Conservation (phyloP, 1,140 invertebrate genomes). For the Drosophila nasuta region DNA sequence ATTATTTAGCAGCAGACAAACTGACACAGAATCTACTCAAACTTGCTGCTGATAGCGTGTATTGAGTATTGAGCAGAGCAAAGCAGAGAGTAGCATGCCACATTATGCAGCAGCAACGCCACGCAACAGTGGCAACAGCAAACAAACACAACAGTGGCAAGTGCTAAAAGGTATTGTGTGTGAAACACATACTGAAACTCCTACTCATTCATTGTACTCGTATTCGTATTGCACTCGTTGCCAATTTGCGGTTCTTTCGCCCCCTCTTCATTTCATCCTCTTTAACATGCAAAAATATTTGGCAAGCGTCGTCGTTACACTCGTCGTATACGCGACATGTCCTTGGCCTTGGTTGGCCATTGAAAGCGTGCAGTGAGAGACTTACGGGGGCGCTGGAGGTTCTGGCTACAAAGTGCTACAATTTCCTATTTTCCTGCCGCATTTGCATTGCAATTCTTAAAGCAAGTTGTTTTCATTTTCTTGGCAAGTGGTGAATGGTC, state of each 20-base stretch:
- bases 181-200: too few species aligned
- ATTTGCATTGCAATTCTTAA: constrained; percentile 71
- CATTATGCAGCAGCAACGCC: constrained; percentile 64
- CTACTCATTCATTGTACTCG: neutral
- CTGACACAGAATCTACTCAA: neutral
- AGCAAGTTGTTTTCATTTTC: constrained; percentile 16
- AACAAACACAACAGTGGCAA: constrained; percentile 17
- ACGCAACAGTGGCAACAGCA: constrained; percentile 5
- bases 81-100: too few species aligned
- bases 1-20: constrained; percentile 44
- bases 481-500: constrained; percentile 4
- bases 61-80: constrained; percentile 41
- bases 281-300: constrained; percentile 54
- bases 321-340: constrained; percentile 42
- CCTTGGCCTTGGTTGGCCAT: constrained; percentile 71
- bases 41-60: constrained; percentile 6
- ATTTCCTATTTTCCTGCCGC: constrained; percentile 60
- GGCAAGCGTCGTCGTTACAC: constrained; percentile 26
- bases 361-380: constrained; percentile 32
- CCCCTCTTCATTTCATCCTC: neutral
- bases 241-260: neutral
- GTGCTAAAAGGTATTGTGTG: neutral
- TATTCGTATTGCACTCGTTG: constrained; percentile 7
- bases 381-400: neutral
- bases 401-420: constrained; percentile 45